Conservation (phyloP, 1,140 invertebrate genomes). For the Paraescarpia echinospica region DNA sequence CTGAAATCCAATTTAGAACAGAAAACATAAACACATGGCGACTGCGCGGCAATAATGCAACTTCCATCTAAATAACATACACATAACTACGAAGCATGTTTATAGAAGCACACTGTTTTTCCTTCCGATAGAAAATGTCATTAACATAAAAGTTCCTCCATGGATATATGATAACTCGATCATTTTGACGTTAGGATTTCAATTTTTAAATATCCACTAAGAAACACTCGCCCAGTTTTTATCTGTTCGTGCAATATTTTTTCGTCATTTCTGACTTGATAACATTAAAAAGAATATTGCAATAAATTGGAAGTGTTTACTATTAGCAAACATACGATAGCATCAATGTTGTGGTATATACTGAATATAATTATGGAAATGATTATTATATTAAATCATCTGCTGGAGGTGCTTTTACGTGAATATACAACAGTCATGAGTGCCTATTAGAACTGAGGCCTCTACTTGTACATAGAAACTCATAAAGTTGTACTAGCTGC, state of each 20-base stretch:
- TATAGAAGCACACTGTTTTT: neutral
- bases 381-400: neutral
- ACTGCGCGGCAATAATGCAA: neutral
- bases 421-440: neutral
- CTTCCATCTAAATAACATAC: neutral
- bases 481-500: neutral
- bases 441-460: neutral
- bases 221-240: too few relatives aligned
- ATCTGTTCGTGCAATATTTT: too few relatives aligned
- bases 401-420: neutral
- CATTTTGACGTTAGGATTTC: neutral
- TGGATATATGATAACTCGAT: neutral
- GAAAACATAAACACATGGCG: neutral
- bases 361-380: neutral
- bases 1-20: slow-evolving; percentile 6
- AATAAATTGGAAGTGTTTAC: too few relatives aligned
- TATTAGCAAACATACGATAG: too few relatives aligned
- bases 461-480: neutral
- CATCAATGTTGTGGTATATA: too few relatives aligned
- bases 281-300: neutral
- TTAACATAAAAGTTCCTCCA: neutral
- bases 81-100: neutral
- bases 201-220: neutral
- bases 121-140: neutral
- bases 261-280: too few relatives aligned